Base-by-base conservation (phyloP, 2,113 vertebrate genomes). In the Carassius auratus region DNA sequence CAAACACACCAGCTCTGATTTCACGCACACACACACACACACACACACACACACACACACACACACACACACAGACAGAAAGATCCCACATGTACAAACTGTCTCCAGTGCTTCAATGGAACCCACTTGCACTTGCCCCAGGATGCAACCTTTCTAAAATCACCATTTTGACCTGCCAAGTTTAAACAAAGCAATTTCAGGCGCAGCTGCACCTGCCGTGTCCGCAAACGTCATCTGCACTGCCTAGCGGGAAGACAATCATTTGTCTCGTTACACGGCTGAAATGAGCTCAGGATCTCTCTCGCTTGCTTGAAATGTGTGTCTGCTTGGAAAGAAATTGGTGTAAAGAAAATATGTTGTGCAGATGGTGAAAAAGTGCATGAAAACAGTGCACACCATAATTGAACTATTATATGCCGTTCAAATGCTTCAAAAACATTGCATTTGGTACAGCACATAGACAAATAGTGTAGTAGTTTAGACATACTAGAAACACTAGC, bases 111-210 rank as follows among this genome's bases (percentile, higher is more conserved):
- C 52, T 87, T 78, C 82, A 87, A 42, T 33, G 21, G 76, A 66
- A 76, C 10, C 45, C 74, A 84, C 85, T 76, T 79, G 19, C 86
- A 80, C 48, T 81, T 59, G 91, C 89, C 92, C 91, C 81, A 90
- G 90, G 81, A 91, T 86, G 85, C 78, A 90, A 89, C 88, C 83
- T 74, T 90, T 87, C 86, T 89, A 8, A 92, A 64, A 92, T 89
- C 88, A 92, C 86, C 50, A 84, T 94, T 95, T 79, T 1, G 92
- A 83, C 38, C 91, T 90, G 93, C 92, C 94, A 93, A 93, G 95
- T 93, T 93, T 89, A 95, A 93, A 92, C 93, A 95, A 93, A 91
- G 93, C 93, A 92, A 93, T 93, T 93, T 93, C 91, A 93, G 90
- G 89, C 90, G 55, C 57, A 92, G 89, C 91, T 94, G 92, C 94